phyloP scores from a whole-genome alignment of 2,888 invertebrate species.

The Sinelater perroti region DNA sequence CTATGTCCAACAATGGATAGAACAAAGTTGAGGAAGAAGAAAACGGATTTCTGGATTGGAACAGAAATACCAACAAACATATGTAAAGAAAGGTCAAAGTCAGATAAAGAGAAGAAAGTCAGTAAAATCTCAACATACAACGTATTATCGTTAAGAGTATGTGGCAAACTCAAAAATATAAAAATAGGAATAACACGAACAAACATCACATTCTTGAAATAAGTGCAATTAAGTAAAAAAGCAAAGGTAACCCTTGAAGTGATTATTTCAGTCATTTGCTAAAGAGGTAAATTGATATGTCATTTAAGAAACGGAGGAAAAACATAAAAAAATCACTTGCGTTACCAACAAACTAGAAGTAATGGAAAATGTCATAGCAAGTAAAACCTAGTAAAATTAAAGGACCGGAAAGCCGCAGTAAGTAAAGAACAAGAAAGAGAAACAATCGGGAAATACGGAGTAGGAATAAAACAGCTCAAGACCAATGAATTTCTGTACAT shows the following conservation, averaged over 20 bases:
- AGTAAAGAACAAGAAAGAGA: no score
- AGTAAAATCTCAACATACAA: conserved; percentile 3
- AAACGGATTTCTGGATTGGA: background rate
- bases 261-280: conserved; percentile 13
- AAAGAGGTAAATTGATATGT: conserved; percentile 7
- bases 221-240: conserved; percentile 8
- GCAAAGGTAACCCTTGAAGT: conserved; percentile 5
- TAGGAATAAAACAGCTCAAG: no score
- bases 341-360: no score
- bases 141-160: conserved; percentile 7
- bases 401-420: no score
- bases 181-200: conserved; percentile 10
- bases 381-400: no score
- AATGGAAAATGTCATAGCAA: no score
- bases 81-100: background rate
- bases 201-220: conserved; percentile 6
- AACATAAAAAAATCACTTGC: no score
- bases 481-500: no score
- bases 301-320: no score
- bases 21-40: no score
- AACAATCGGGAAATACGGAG: no score
- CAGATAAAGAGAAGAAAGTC: conserved; percentile 3
- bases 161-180: conserved; percentile 8
- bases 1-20: no score
- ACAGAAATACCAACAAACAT: background rate